Conservation (phyloP, 1,140 invertebrate genomes). For the Sesamia nonagrioides region DNA sequence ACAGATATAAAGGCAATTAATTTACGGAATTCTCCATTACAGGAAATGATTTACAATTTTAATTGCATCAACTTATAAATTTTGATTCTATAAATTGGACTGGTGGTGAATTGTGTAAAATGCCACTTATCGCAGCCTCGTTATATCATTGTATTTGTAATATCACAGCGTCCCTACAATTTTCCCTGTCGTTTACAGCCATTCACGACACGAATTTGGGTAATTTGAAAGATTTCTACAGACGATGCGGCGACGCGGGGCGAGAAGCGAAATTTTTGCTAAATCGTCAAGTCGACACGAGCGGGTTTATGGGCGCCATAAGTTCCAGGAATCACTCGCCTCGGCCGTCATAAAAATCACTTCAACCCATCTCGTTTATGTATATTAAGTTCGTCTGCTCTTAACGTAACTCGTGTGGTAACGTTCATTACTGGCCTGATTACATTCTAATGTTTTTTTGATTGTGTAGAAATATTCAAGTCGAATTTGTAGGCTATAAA, state of each 20-base stretch:
- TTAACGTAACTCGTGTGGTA: conserved; percentile 44
- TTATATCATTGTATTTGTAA: conserved; percentile 32
- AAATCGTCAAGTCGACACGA: conserved; percentile 80
- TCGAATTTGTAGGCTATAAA: conserved; percentile 50
- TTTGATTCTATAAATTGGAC: conserved; percentile 3
- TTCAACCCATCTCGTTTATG: conserved; percentile 56
- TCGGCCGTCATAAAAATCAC: conserved; percentile 80
- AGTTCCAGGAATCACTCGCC: conserved; percentile 74
- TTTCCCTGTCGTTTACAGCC: conserved; percentile 77
- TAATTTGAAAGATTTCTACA: conserved; percentile 79
- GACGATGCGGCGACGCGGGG: conserved; percentile 61
- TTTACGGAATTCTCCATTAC: background rate
- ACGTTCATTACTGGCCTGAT: conserved; percentile 36
- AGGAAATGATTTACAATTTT: background rate
- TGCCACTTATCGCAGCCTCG: background rate
- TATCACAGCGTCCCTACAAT: conserved; percentile 51
- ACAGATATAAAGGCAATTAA: background rate
- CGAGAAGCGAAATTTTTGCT: conserved; percentile 75
- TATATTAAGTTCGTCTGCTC: conserved; percentile 53
- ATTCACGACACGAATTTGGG: conserved; percentile 72
- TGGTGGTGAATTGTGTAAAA: conserved; percentile 6
- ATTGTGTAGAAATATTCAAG: conserved; percentile 45
- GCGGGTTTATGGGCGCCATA: conserved; percentile 81
- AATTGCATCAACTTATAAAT: background rate
- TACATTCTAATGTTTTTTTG: conserved; percentile 51